Conservation (phyloP, 1,140 invertebrate genomes). For the Oryctes rhinoceros region DNA sequence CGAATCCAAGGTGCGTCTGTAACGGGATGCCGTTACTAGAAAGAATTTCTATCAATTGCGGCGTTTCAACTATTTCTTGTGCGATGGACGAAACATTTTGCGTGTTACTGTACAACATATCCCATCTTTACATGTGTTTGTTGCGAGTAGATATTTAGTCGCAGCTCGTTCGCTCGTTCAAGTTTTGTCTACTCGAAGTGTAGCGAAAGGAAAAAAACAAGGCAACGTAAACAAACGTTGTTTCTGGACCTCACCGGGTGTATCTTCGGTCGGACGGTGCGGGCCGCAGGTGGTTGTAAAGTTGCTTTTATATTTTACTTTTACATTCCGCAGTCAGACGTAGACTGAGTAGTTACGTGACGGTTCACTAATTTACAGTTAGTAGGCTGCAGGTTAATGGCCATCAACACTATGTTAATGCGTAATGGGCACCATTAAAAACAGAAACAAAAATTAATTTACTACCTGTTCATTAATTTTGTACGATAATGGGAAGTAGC, state of each 20-base stretch:
- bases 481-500: no score
- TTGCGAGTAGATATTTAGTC: background rate
- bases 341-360: slow-evolving; percentile 3
- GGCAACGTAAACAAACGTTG: slow-evolving; percentile 15
- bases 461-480: background rate
- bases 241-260: background rate
- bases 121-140: background rate
- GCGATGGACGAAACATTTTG: background rate
- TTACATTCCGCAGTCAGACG: slow-evolving; percentile 20
- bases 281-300: slow-evolving; percentile 3
- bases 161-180: background rate
- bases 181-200: background rate
- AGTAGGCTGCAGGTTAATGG: slow-evolving; percentile 8
- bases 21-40: background rate
- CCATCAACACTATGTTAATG: background rate
- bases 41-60: background rate
- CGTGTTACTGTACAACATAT: background rate
- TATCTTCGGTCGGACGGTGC: background rate
- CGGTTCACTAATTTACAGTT: slow-evolving; percentile 25
- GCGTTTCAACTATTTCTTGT: background rate
- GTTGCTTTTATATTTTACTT: slow-evolving; percentile 4
- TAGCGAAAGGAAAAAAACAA: slow-evolving; percentile 22
- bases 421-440: background rate
- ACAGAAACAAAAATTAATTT: background rate
- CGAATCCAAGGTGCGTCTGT: background rate